These are phyloP conservation scores for Tortricodes alternella DNA, from an alignment of 2,888 invertebrate genomes.

Conservation along the genomic window DNA sequence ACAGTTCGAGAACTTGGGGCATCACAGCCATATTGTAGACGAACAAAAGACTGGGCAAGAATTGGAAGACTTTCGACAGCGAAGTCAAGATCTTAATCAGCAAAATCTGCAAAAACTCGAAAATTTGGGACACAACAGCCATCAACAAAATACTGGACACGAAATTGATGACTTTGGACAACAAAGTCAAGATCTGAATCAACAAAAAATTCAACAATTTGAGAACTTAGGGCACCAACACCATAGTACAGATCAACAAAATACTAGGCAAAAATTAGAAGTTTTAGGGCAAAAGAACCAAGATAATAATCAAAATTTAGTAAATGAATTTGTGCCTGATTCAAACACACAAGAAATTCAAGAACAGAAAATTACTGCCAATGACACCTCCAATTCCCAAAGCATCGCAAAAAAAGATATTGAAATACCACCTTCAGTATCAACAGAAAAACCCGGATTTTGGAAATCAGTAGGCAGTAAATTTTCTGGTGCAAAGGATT, in stretches of 20 bases:
- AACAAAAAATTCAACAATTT: neutral
- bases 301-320: constrained; percentile 27
- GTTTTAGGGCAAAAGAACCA: neutral
- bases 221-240: neutral
- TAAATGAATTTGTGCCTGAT: constrained; percentile 22
- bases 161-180: constrained; percentile 35
- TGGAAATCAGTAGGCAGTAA: constrained; percentile 82
- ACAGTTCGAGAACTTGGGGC: no score
- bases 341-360: constrained; percentile 16
- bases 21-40: no score
- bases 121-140: no score
- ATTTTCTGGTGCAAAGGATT: constrained; percentile 76
- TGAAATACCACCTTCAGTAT: constrained; percentile 42
- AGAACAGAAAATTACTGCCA: constrained; percentile 13
- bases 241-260: neutral
- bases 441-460: constrained; percentile 74
- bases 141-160: constrained; percentile 38
- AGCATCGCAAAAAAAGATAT: constrained; percentile 31
- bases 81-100: constrained; percentile 19
- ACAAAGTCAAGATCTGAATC: neutral
- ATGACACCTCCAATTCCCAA: constrained; percentile 9
- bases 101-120: no score
- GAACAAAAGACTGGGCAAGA: neutral
- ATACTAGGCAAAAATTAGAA: neutral
- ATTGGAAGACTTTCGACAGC: no score